Conservation (phyloP, 2,113 vertebrate genomes). For the Oreochromis aureus region DNA sequence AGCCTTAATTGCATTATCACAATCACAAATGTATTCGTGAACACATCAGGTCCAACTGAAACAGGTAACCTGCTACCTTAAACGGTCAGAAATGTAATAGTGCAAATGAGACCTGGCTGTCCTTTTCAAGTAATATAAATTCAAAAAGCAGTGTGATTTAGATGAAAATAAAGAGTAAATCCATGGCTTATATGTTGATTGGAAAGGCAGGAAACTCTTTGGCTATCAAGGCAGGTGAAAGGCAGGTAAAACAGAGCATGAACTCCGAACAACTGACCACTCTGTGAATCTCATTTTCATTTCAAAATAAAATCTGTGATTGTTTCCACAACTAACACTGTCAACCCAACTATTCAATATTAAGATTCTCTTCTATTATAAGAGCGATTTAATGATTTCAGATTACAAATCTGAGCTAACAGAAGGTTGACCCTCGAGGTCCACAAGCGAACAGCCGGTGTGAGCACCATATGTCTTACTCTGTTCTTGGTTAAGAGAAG, state of each 20-base stretch:
- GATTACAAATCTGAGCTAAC: constrained; percentile 55
- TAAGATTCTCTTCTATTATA: not conserved
- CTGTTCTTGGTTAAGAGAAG: constrained; percentile 77
- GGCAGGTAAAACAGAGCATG: not conserved
- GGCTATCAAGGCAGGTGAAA: constrained; percentile 43
- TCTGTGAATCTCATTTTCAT: not conserved
- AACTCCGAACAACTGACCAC: not conserved
- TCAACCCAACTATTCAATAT: constrained; percentile 7
- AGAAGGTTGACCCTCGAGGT: not conserved
- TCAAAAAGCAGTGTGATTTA: constrained; percentile 47
- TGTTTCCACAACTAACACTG: constrained; percentile 1
- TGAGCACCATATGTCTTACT: constrained; percentile 49
- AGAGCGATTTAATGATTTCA: not conserved
- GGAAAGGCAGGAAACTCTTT: constrained; percentile 53
- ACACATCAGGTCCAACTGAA: not conserved
- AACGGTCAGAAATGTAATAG: constrained; percentile 54
- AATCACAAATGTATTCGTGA: not conserved
- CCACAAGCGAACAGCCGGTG: constrained; percentile 8
- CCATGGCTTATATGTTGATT: constrained; percentile 49
- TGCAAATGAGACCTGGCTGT: constrained; percentile 85
- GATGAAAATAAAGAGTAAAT: constrained; percentile 3
- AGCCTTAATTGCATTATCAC: constrained; percentile 24
- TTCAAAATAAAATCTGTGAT: constrained; percentile 18
- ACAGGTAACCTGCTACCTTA: constrained; percentile 33
- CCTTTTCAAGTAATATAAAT: constrained; percentile 81